phyloP scores from a whole-genome alignment of 2,888 invertebrate species.

The Cryptophagus acutangulus region DNA sequence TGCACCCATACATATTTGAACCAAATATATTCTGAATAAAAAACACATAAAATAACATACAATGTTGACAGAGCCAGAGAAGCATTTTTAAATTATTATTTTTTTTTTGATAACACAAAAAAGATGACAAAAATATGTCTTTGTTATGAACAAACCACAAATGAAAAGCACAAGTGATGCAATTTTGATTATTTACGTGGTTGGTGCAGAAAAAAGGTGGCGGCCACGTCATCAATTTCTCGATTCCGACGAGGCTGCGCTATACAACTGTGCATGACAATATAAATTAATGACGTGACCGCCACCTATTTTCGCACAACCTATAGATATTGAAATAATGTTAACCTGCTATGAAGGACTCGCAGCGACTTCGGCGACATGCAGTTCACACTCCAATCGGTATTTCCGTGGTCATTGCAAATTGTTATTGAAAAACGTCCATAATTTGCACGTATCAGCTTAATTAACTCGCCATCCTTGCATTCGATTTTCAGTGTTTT shows the following conservation, averaged over 20 bases:
- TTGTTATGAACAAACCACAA: too few relatives aligned
- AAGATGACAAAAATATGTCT: too few relatives aligned
- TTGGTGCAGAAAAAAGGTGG: too few relatives aligned
- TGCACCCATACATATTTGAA: too few relatives aligned
- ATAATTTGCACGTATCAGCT: constrained; percentile 89
- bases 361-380: constrained; percentile 85
- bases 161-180: too few relatives aligned
- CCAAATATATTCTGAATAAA: constrained; percentile 1
- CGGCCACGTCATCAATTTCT: too few relatives aligned
- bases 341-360: constrained; percentile 82
- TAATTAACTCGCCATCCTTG: constrained; percentile 81
- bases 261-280: too few relatives aligned
- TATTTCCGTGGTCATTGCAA: constrained; percentile 93
- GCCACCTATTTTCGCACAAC: too few relatives aligned
- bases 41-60: constrained; percentile 38
- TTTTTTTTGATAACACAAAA: neutral
- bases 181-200: too few relatives aligned
- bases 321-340: constrained; percentile 4
- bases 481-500: constrained; percentile 86
- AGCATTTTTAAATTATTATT: constrained; percentile 20
- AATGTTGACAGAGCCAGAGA: constrained; percentile 44
- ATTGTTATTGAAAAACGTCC: constrained; percentile 92
- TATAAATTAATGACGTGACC: too few relatives aligned
- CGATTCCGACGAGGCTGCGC: too few relatives aligned
- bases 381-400: constrained; percentile 96